Base-by-base conservation (phyloP, 2,113 vertebrate genomes). In the Phycodurus eques region DNA sequence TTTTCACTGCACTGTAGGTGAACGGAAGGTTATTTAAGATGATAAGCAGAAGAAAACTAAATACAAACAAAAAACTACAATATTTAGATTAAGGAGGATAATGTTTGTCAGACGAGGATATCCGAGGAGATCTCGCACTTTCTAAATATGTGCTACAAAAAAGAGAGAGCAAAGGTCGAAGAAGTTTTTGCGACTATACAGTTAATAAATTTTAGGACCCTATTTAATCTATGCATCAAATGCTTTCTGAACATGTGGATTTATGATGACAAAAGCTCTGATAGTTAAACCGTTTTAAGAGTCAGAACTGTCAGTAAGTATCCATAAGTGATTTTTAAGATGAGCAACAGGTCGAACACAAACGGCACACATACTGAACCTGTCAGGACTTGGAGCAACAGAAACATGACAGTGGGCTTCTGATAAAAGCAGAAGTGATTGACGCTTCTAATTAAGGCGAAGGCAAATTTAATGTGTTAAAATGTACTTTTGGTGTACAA, bases 311-410 rank as follows among this genome's bases (percentile, higher is more conserved):
- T 20, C 42, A 20, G 33, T 11, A 39, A 17, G 35, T 12, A 9
- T n/a, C 9, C 20, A 39, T 43, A 43, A 77, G 53, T 44, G 59
- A 46, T 72, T 6, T 54, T 46, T 59, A 53, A 73, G 46, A 66
- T 8, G 20, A 70, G 22, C 43, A 73, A 64, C 49, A 6, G 72
- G 27, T 49, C n/a, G 46, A 51, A 70, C 0, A 27, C 13, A 73
- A 60, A 67, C 65, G 63, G 42, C 56, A 76, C 57, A 35, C 63
- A 39, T 1, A 76, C n/a, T 57, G 20, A 27, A 22, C 77, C 5
- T 87, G 86, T 70, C 71, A 5, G 20, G 79, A 56, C 86, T 76
- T 56, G 82, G 59, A 57, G 51, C n/a, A 39, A 74, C 31, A 43
- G 62, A 46, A 56, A 69, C 61, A 35, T 4, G 22, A 70, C 67